Percentiles rank a stretch among this genome's conserved stretches.
Conservation (phyloP, 2,797 vertebrate genomes). For the Poeciliopsis gracilis region DNA sequence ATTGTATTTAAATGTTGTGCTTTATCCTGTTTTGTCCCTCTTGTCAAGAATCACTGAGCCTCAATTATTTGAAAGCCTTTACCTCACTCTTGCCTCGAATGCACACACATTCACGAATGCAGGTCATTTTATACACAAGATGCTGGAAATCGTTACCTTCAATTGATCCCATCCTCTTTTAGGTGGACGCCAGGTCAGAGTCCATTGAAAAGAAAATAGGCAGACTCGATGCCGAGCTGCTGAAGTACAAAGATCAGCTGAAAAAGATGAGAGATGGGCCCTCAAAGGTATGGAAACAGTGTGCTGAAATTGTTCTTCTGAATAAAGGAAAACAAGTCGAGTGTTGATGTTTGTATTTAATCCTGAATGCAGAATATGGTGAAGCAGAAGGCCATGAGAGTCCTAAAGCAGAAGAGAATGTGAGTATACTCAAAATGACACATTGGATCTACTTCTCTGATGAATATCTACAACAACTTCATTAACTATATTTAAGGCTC, state of each 20-base stretch:
- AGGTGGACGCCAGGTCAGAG: constrained; percentile 95
- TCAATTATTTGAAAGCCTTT: not conserved
- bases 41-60: too few species aligned
- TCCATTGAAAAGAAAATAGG: constrained; percentile 97
- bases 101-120: constrained; percentile 4
- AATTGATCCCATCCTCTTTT: constrained; percentile 13
- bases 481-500: not conserved
- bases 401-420: constrained; percentile 98
- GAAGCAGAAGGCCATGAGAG: constrained; percentile 96
- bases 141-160: not conserved
- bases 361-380: constrained; percentile 90
- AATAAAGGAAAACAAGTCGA: not conserved
- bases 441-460: not conserved
- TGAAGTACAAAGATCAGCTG: constrained; percentile 98
- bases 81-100: not conserved
- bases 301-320: not conserved
- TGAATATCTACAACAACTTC: not conserved
- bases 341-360: not conserved
- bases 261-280: constrained; percentile 99
- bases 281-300: constrained; percentile 85
- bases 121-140: not conserved
- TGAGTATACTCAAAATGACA: constrained; percentile 79
- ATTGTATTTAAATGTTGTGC: too few species aligned
- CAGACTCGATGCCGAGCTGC: constrained; percentile 90
- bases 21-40: too few species aligned